Evolutionary conservation across 2,888 invertebrate genomes (phyloP).

Genomic region (Mactromeris polynyma): DNA sequence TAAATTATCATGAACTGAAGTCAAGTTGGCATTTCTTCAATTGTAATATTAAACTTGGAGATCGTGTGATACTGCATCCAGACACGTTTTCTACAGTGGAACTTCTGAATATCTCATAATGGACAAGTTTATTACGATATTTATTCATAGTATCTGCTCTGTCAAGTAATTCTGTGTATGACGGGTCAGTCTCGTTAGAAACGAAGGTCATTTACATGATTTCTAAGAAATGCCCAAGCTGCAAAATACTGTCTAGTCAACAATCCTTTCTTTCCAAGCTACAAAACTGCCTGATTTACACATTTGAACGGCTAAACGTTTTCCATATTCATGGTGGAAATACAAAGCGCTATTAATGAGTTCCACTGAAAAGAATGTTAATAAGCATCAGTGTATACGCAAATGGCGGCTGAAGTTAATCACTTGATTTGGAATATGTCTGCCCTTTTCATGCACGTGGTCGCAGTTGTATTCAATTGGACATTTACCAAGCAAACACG

Average conservation of each 20-base stretch:
- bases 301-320: not conserved
- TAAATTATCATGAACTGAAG: not conserved
- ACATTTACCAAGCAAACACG: not conserved
- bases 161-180: not conserved
- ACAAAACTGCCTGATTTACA: not conserved
- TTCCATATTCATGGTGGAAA: not conserved
- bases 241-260: not conserved
- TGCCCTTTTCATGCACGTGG: not conserved
- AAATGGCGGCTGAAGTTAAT: not conserved
- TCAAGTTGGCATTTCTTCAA: not conserved
- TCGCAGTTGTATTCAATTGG: not conserved
- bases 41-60: not conserved
- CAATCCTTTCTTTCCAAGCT: not conserved
- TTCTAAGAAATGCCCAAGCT: not conserved
- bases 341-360: not conserved
- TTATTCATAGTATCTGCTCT: not conserved
- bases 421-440: not conserved
- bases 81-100: not conserved
- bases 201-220: not conserved
- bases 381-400: not conserved
- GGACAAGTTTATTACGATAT: not conserved
- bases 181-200: not conserved
- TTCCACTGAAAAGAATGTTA: not conserved
- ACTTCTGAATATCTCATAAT: not conserved
- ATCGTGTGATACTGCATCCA: not conserved